Evolutionary conservation across 2,888 invertebrate species (phyloP).

Genomic region (Temnothorax rugatulus): DNA sequence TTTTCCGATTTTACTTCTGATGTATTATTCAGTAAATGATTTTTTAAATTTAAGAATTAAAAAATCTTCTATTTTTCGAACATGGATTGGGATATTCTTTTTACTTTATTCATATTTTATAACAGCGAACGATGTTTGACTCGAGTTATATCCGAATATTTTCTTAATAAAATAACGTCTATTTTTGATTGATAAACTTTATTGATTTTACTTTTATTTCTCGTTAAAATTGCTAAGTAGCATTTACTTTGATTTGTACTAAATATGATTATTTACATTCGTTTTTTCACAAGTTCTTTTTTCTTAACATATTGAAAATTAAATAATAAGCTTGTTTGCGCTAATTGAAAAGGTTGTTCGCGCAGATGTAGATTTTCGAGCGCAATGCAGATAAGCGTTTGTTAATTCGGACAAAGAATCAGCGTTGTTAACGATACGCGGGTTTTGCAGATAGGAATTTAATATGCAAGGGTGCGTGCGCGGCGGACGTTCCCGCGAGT

Average conservation of each 20-base stretch:
- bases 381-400: slow-evolving; percentile 32
- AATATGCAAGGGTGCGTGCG: slow-evolving; percentile 49
- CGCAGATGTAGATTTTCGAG: neutral
- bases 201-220: neutral
- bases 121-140: neutral
- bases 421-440: slow-evolving; percentile 39
- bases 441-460: slow-evolving; percentile 44
- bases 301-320: slow-evolving; percentile 4
- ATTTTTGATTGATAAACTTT: neutral
- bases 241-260: neutral
- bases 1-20: neutral
- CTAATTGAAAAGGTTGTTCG: neutral
- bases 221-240: neutral
- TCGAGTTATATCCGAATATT: neutral
- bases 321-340: slow-evolving; percentile 13
- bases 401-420: slow-evolving; percentile 47
- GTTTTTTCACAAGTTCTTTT: neutral
- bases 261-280: neutral
- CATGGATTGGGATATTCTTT: neutral
- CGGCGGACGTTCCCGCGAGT: slow-evolving; percentile 19
- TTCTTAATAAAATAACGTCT: neutral
- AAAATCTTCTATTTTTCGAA: neutral
- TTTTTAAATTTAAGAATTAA: neutral
- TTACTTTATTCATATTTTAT: neutral
- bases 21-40: neutral